Evolutionary conservation across 30 jellyfish, hydroid and myxozoan genomes (phyloP).

Genomic region (Turritopsis dohrnii): DNA sequence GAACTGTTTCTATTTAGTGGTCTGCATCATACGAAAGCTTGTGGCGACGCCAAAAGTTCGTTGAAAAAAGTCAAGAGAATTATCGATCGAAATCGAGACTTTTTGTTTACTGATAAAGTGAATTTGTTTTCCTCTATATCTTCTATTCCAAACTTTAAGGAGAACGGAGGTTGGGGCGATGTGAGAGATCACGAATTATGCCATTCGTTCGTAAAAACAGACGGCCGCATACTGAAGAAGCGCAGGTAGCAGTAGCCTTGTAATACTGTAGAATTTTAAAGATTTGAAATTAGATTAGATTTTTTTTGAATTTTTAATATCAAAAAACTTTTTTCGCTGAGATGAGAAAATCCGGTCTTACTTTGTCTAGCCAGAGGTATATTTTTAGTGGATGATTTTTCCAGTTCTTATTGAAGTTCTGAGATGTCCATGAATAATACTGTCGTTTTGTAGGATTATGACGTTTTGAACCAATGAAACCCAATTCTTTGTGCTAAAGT

Average conservation of each 20-base stretch:
- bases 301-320: too few species aligned
- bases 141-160: conserved; percentile 32
- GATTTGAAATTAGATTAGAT: too few species aligned
- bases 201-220: conserved; percentile 44
- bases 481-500: too few species aligned
- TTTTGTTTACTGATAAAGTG: conserved; percentile 34
- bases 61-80: conserved; percentile 39
- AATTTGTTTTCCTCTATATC: conserved; percentile 26
- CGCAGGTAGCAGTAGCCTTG: not conserved
- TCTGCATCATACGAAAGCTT: conserved; percentile 68
- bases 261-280: not conserved
- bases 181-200: conserved; percentile 80
- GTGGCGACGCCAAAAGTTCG: conserved; percentile 46
- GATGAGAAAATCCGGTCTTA: too few species aligned
- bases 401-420: too few species aligned
- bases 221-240: not conserved
- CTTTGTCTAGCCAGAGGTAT: too few species aligned
- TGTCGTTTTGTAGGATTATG: too few species aligned
- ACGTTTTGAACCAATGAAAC: too few species aligned
- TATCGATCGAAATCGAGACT: conserved; percentile 45
- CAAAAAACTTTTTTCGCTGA: too few species aligned
- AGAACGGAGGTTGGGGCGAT: conserved; percentile 98
- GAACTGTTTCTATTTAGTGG: conserved; percentile 73
- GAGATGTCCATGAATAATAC: too few species aligned
- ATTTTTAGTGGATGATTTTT: too few species aligned